Evolutionary conservation across 2,113 vertebrate genomes (phyloP), one percentile per base, ranked within the genome.

Genomic region (Grantiella picta): DNA sequence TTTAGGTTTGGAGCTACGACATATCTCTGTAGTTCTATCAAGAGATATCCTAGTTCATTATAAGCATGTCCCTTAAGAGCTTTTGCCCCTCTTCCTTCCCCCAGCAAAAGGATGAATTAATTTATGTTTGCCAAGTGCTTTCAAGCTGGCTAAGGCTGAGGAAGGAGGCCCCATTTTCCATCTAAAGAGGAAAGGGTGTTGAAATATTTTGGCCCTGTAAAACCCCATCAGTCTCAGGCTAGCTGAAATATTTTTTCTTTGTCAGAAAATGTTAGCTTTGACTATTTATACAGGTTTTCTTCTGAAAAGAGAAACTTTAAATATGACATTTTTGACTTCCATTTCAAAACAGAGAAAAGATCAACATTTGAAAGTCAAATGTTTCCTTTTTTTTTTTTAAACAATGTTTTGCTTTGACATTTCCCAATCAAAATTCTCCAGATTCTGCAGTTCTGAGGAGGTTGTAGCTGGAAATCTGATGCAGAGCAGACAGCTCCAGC

Each of bases 301-400:
- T 77, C 64, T 76, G 78, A 82, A 91, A 92, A n/a, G n/a, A 61
- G 64, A 78, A 73, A 78, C 88, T 90, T 81, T 31, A 85, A 77
- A 73, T 87, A 50, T 63, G 76, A 86, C 38, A 53, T n/a, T 86
- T 92, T 86, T 88, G 65, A 90, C 53, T 93, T 75, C 59, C 52
- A 92, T 95, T 92, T 95, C 65, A 88, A 97, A 96, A 93, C 80
- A 88, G 40, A 38, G 75, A 63, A 85, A 88, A 83, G 50, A 82
- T 50, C 64, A 81, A 92, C 40, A 56, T 59, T 60, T 78, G 47
- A 66, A 52, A 88, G 35, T 38, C 11, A 73, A 69, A 70, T 47
- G 24, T 44, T 87, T 44, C 21, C 21, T 31, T 4, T 18, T 5
- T 15, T n/a, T 52, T 36, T 35, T 40, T 70, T 4, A 7, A 5